Base-by-base conservation (phyloP, 2,113 vertebrate species). In the Saccopteryx bilineata region DNA sequence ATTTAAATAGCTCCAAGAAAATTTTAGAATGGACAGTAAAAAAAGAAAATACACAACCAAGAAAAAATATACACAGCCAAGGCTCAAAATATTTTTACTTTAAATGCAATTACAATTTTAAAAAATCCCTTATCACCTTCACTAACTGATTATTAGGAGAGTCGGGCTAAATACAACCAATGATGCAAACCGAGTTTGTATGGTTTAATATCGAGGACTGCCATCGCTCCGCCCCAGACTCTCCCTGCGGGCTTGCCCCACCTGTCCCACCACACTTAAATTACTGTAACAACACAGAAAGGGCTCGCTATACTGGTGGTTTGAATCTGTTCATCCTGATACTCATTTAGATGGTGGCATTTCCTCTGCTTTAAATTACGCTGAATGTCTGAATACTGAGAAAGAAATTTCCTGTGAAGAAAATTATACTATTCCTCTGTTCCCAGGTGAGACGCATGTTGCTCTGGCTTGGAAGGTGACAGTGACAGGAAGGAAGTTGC, bases 1-100 rank as follows among this genome's bases (percentile, higher is more conserved):
- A 91, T 58, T 93, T 82, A 88, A 94, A 75, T 84, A 66, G 12
- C 46, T 94, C 33, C 6, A 81, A 91, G 66, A 87, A 80, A 87
- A 65, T 5, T 46, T 5, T 23, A 80, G 52, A 72, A n/a, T n/a
- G 76, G 76, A 33, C 60, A 74, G 80, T 18, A 60, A 96, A 39
- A 39, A 39, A 39, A 39, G n/a, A 94, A 96, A 83, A 31, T 17
- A 85, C 3, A 80, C 33, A 81, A 61, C 72, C 26, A 63, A 85
- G 61, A 80, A 90, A 48, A 94, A 31, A 58, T 23, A 46, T 19
- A 21, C n/a, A 11, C 26, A 71, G 69, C 24, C 46, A 82, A 71
- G 15, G 23, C 24, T 88, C 26, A 28, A 19, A 66, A 56, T 90
- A 39, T 26, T 52, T 68, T 84, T 28, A 10, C 23, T 90, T 92